These are phyloP conservation scores for Trissolcus basalis DNA, from an alignment of 1,140 invertebrate species.

Conservation along the genomic window DNA sequence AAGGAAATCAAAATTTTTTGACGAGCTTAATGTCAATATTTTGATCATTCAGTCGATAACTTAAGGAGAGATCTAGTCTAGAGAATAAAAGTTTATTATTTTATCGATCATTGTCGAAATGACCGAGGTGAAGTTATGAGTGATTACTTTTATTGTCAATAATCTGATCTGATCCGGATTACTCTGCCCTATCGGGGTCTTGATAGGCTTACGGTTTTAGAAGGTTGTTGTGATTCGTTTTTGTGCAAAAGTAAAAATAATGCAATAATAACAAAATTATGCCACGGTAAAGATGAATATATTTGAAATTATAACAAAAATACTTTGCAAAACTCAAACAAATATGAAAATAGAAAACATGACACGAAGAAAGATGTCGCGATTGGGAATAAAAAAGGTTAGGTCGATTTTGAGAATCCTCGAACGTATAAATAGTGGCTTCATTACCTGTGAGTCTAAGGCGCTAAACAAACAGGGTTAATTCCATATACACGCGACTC, in stretches of 20 bases:
- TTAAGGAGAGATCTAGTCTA: no score
- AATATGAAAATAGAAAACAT: constrained; percentile 10
- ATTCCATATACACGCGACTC: constrained; percentile 69
- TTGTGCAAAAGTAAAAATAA: no score
- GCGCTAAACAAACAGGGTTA: constrained; percentile 75
- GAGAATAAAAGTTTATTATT: constrained; percentile 33
- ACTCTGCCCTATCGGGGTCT: constrained; percentile 46
- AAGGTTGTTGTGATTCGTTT: constrained; percentile 12
- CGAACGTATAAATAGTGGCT: constrained; percentile 70
- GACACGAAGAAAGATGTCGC: constrained; percentile 23
- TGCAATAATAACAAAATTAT: constrained; percentile 4
- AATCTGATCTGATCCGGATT: constrained; percentile 54
- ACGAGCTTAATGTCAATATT: no score
- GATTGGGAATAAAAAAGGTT: constrained; percentile 46
- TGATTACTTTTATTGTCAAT: constrained; percentile 51
- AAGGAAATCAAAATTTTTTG: no score
- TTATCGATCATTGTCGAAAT: constrained; percentile 40
- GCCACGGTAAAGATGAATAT: no score
- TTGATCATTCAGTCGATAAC: no score
- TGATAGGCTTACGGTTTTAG: constrained; percentile 52
- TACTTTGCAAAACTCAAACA: not conserved
- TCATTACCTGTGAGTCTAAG: constrained; percentile 70
- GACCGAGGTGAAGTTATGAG: constrained; percentile 41
- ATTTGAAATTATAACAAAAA: no score
- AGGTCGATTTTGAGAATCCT: constrained; percentile 43